Percentiles rank a stretch among this genome's conserved stretches.
Conservation (phyloP, 2,888 invertebrate species). For the Apamea crenata region DNA sequence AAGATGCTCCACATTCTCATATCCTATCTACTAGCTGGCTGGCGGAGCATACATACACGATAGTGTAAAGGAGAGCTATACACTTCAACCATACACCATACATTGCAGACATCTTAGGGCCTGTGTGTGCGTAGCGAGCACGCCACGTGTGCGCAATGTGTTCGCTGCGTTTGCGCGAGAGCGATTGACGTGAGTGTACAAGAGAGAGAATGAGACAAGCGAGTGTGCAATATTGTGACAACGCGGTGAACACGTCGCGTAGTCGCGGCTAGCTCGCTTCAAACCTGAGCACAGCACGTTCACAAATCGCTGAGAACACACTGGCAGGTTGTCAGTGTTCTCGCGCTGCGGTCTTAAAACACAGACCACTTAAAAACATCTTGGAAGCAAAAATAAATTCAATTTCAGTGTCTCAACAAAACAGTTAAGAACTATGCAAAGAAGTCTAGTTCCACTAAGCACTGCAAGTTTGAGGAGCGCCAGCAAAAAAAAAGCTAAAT, state of each 20-base stretch:
- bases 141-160: too few relatives aligned
- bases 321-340: too few relatives aligned
- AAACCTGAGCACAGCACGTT: neutral
- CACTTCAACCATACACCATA: neutral
- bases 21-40: neutral
- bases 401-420: slow-evolving; percentile 36
- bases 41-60: too few relatives aligned
- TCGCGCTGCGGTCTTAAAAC: neutral
- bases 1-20: neutral
- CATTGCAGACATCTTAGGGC: neutral
- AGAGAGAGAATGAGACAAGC: neutral
- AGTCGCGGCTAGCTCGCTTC: neutral
- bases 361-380: slow-evolving; percentile 11
- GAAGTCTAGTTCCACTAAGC: slow-evolving; percentile 28
- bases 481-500: slow-evolving; percentile 45
- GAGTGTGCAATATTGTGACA: neutral
- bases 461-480: slow-evolving; percentile 29
- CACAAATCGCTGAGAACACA: too few relatives aligned
- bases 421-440: slow-evolving; percentile 36
- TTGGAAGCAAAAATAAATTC: neutral
- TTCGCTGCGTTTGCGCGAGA: neutral
- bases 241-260: neutral
- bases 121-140: too few relatives aligned
- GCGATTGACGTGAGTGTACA: neutral
- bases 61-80: too few relatives aligned